Percentiles rank a stretch among this genome's conserved stretches.
phyloP scores from a whole-genome alignment of 1,140 invertebrate species.

The Penaeus japonicus region DNA sequence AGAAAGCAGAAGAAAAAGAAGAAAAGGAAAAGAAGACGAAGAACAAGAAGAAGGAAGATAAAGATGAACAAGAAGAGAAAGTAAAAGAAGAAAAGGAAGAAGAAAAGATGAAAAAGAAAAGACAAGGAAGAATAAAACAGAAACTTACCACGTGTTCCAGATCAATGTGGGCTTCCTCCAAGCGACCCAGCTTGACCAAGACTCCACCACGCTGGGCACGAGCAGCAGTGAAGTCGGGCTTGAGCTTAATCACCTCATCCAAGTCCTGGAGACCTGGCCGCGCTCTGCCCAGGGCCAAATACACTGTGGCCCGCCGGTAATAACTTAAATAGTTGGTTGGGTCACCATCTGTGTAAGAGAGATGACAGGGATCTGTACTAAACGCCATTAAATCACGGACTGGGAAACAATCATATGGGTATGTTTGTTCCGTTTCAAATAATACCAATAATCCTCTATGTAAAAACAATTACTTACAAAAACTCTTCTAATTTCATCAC shows the following conservation, averaged over 20 bases:
- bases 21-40: background rate
- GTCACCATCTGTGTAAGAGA: conserved; percentile 82
- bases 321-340: conserved; percentile 95
- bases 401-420: background rate
- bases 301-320: conserved; percentile 94
- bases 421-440: too few species aligned
- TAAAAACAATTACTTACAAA: too few species aligned
- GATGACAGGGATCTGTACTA: background rate
- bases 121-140: background rate
- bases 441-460: too few species aligned
- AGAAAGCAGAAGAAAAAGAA: background rate
- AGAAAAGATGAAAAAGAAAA: background rate
- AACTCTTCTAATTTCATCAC: too few species aligned
- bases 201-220: conserved; percentile 86
- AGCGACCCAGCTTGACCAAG: conserved; percentile 87
- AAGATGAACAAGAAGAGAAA: background rate
- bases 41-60: background rate
- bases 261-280: conserved; percentile 95
- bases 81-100: too few species aligned
- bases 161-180: conserved; percentile 83
- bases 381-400: background rate
- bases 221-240: conserved; percentile 92
- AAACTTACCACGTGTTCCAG: conserved; percentile 80
- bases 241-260: conserved; percentile 88
- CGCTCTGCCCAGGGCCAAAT: conserved; percentile 94